These are phyloP conservation scores for Diaperis boleti DNA, from an alignment of 2,888 invertebrate species.

Conservation along the genomic window DNA sequence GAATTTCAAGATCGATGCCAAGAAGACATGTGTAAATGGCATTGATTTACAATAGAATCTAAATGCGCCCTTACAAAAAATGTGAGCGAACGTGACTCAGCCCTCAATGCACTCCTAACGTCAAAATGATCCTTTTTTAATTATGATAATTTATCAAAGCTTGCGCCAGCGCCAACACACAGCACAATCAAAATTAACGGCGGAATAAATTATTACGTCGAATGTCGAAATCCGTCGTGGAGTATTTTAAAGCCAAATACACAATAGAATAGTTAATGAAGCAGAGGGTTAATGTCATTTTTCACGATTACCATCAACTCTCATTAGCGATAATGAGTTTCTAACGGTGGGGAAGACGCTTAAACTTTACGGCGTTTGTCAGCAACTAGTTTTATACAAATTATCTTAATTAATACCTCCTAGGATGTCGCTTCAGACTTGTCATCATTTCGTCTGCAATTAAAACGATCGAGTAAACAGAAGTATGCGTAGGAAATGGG, in stretches of 20 bases:
- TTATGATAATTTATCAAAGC: conserved; percentile 8
- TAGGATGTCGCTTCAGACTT: conserved; percentile 23
- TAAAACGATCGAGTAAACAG: conserved; percentile 42
- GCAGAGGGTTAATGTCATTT: conserved; percentile 45
- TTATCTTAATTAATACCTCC: conserved; percentile 44
- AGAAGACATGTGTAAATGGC: background rate
- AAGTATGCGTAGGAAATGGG: conserved; percentile 17
- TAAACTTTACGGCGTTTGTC: conserved; percentile 44
- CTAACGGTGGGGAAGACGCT: conserved; percentile 43
- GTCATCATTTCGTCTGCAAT: conserved; percentile 38
- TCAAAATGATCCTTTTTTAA: conserved; percentile 5
- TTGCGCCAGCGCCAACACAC: conserved; percentile 4
- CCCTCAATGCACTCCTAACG: background rate
- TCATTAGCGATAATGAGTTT: conserved; percentile 46
- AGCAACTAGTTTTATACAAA: conserved; percentile 46
- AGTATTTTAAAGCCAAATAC: conserved; percentile 38
- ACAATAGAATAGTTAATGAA: conserved; percentile 45
- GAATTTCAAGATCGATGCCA: background rate
- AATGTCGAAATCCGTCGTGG: conserved; percentile 26
- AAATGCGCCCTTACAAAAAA: background rate
- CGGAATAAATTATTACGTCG: conserved; percentile 35
- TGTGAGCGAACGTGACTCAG: background rate
- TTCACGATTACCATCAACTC: conserved; percentile 46
- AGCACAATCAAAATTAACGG: conserved; percentile 19
- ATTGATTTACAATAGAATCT: background rate